Evolutionary conservation across 2,113 vertebrate genomes (phyloP).

Genomic region (Alosa alosa): DNA sequence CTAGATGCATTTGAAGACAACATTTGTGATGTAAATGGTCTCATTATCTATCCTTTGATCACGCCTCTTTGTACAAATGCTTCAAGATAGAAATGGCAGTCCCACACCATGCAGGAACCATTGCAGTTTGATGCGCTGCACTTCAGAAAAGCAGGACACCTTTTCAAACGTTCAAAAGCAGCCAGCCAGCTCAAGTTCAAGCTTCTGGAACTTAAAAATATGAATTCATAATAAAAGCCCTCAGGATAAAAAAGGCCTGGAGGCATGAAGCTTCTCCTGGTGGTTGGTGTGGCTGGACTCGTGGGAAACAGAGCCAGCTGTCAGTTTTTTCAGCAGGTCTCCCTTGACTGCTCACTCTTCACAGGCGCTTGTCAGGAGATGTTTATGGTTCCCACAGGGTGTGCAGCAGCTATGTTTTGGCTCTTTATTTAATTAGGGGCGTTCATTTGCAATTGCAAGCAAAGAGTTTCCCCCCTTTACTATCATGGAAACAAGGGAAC

Average conservation of each 20-base stretch:
- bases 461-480: neutral
- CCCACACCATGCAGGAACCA: neutral
- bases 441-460: neutral
- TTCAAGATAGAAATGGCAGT: neutral
- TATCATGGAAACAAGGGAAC: neutral
- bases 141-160: neutral
- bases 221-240: neutral
- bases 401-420: neutral
- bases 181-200: neutral
- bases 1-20: neutral
- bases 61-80: neutral
- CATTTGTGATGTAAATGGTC: neutral
- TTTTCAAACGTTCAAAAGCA: neutral
- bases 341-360: constrained; percentile 37
- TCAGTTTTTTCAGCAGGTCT: constrained; percentile 24
- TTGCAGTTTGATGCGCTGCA: neutral
- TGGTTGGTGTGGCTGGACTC: neutral
- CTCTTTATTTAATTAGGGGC: neutral
- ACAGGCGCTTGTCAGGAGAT: neutral
- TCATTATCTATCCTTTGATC: neutral
- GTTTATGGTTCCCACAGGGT: neutral
- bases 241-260: neutral
- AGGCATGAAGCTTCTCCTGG: neutral
- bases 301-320: constrained; percentile 25
- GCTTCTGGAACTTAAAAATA: neutral